phyloP scores from a whole-genome alignment of 2,113 vertebrate species.

The Panthera tigris region DNA sequence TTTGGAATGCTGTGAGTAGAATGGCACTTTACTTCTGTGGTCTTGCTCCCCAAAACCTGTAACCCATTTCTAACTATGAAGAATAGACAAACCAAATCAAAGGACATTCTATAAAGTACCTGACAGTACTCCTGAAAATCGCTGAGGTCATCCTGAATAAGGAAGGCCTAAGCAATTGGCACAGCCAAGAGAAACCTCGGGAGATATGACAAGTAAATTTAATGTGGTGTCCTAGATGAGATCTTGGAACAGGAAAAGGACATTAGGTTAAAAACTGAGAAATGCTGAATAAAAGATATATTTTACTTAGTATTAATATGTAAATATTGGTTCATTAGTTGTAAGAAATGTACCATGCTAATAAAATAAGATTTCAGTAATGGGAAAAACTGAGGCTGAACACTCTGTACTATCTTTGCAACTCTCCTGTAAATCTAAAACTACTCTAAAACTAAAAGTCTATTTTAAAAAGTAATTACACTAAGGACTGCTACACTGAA shows the following conservation, averaged over 20 bases:
- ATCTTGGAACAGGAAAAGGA: neutral
- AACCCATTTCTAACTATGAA: neutral
- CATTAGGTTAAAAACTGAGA: neutral
- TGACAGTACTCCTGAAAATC: neutral
- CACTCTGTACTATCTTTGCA: neutral
- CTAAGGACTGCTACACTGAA: neutral
- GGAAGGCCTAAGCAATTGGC: neutral
- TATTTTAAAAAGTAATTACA: neutral
- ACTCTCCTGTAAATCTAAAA: neutral
- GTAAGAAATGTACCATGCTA: neutral
- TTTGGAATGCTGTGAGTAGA: neutral
- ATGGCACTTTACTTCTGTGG: neutral
- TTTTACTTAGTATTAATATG: neutral
- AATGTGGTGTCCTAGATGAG: neutral
- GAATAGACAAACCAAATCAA: neutral
- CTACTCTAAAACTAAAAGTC: neutral
- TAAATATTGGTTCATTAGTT: neutral
- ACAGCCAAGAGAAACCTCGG: neutral
- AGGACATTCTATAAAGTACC: neutral
- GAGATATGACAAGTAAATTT: neutral
- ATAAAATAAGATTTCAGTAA: neutral
- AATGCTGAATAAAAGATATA: neutral
- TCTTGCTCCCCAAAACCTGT: neutral
- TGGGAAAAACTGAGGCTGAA: neutral
- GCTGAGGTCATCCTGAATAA: neutral